Base-by-base conservation (phyloP, 2,888 invertebrate genomes). In the Lepetodrilus schrolli region DNA sequence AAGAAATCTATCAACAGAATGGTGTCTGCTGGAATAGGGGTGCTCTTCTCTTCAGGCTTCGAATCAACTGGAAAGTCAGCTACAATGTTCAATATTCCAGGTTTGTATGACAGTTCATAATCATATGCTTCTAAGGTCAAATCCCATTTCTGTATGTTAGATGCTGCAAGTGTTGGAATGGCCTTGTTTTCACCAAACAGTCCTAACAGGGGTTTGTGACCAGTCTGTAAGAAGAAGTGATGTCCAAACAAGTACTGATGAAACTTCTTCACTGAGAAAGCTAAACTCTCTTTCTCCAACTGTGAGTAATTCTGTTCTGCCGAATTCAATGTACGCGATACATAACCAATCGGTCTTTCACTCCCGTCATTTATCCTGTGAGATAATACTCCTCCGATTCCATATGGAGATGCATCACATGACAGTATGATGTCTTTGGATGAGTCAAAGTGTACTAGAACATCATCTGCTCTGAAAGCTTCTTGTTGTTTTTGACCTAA, bases 391-490 rank as follows among this genome's bases (percentile, higher is more conserved):
- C 89, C 87, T 34, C 86, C 86, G 34, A 87, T 73, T 30, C 89
- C 89, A 21, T 75, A 75, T 10, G 84, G 84, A 13, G 86, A 87
- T 0, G 91, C 90, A 80, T 91, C 90, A 36, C 86, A 85, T 3
- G 88, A 83, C 3, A 91, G 73, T 30, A 82, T 78, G 8, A 90
- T 70, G 10, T 78, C 80, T 20, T 78, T 70, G 2, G 13, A 66
- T 5, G 85, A 80, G 58, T 90, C 82, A 10, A 37, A 77, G 48
- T 70, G 87, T 0, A 81, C 77, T 13, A 90, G 78, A n/a, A 84
- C 72, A 0, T 76, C 23, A 4, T 77, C 72, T 10, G 72, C 20
- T 0, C 13, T 10, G 70, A 84, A 82, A 0, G 82, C 78, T 10
- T 7, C 13, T 17, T 71, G n/a, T 38, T 73, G 47, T 13, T 4